Evolutionary conservation across 1,140 invertebrate genomes (phyloP), one percentile per base, ranked within the genome.

Genomic region (Pseudobourletiella spinata): DNA sequence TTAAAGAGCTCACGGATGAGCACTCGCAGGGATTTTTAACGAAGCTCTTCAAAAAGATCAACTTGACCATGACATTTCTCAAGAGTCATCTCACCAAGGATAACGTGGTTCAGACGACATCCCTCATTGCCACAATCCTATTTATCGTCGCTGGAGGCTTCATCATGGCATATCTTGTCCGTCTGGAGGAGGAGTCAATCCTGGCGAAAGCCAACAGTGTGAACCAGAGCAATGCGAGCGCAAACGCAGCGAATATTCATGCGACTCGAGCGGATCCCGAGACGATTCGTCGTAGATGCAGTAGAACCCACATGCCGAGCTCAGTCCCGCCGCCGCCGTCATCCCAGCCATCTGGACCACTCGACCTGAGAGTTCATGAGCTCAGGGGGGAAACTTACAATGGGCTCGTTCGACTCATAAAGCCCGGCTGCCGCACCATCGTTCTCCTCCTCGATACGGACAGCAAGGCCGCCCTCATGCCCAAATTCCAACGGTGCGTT

Each of bases 371-470:
- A 57, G 78, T 99, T 35, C 92, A 98, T 73, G 95, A 98, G 76
- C 78, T 98, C 56, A 78, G 91, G 44, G 89, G 89, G 16, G 93
- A 97, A 78, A 95, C 94, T 58, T 98, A 96, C 72, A 93, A 95
- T 75, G 93, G 91, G 35, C 80, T 99, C 59, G 88, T 98, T 26
- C 82, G 91, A 46, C 76, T 98, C 50, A 78, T 97, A 39, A 96
- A 97, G 73, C 95, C 95, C 0, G 95, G 95, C 0, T 97, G 92
- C 73, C 80, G 95, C 18, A 97, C 95, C 0, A 84, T 98, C 61
- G 82, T 97, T 30, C 73, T 98, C 11, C 77, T 98, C 29, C 85
- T 96, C 1, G 93, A 98, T 77, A 80, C 83, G 72, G 87, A 95
- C 73, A 88, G 86, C 61, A 87, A 91, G 61, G 79, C 87, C 59